These are phyloP conservation scores for Steinernema feltiae DNA, from an alignment of 1,140 invertebrate species.

Conservation along the genomic window DNA sequence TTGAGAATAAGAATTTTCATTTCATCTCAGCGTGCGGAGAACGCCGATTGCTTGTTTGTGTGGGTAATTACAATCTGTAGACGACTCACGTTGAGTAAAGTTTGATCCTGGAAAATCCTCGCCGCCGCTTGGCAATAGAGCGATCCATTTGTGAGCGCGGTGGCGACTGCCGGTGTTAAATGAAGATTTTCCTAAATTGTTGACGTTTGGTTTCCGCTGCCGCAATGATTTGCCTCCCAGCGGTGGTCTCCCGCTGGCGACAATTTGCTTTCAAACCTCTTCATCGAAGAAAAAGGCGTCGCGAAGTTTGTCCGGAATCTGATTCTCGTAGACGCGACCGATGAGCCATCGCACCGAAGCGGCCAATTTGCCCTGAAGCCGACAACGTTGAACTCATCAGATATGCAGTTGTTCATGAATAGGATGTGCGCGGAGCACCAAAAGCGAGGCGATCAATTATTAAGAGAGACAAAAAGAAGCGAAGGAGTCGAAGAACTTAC, in stretches of 20 bases:
- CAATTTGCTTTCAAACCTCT: constrained; percentile 66
- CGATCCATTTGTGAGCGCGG: constrained; percentile 84
- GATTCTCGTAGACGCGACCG: constrained; percentile 86
- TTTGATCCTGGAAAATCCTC: constrained; percentile 92
- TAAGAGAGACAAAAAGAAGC: background rate
- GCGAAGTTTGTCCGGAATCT: constrained; percentile 81
- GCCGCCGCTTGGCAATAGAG: constrained; percentile 87
- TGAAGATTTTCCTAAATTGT: constrained; percentile 76
- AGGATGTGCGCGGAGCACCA: background rate
- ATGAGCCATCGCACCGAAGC: constrained; percentile 94
- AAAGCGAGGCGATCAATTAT: background rate
- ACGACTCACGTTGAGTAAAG: constrained; percentile 83
- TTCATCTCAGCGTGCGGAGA: too few species aligned
- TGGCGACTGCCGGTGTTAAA: constrained; percentile 83
- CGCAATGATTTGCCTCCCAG: constrained; percentile 20
- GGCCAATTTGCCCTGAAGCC: constrained; percentile 85
- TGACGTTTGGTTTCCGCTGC: constrained; percentile 9
- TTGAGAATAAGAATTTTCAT: background rate
- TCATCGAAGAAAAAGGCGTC: constrained; percentile 91
- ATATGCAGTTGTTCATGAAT: constrained; percentile 18
- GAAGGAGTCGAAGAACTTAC: background rate
- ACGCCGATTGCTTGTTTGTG: too few species aligned
- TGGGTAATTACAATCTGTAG: too few species aligned
- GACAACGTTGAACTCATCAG: constrained; percentile 48
- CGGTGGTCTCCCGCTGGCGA: constrained; percentile 7